Evolutionary conservation across 1,140 invertebrate species (phyloP), one percentile per base, ranked within the genome.

Genomic region (Macrotrachela quadricornifera): DNA sequence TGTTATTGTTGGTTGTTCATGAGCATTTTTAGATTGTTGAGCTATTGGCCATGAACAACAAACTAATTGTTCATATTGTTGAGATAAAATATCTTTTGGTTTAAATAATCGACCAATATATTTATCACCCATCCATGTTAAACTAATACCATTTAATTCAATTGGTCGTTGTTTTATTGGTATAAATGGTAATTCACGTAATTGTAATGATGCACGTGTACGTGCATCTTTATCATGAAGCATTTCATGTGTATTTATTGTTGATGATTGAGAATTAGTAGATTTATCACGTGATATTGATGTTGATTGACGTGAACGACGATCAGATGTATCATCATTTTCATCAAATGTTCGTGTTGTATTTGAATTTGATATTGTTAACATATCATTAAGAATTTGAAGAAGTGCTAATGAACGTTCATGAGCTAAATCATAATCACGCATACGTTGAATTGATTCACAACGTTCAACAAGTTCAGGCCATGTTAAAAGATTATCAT

Each of bases 391-490:
- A 14, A 54, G 41, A 42, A 54, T 36, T 15, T 30, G 18, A 10
- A 54, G 18, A 42, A 54, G 30, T 36, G 42, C 42, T 10, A 49
- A 16, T 21, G 53, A 42, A 30, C 47, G 42, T 17, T 54, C 46
- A 30, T 47, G 18, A 16, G 53, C 53, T 18, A 42, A 37, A 17
- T 54, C 46, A 17, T 49, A 49, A 3, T 54, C 53, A 45, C 43
- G 15, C 15, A 50, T 49, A n/a, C 48, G 48, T 1, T 46, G 21
- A 0, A 54, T 45, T 0, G 41, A 49, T 17, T 54, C 53, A n/a
- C 46, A 46, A 17, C 53, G 37, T 44, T 54, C 53, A 38, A 49
- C 45, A 3, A 54, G 38, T 45, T 54, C 53, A 9, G 9, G 10
- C 53, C 53, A 54, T 18, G 39, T 50, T 0, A 54, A 6, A 2